Base-by-base conservation (phyloP, 1,140 invertebrate genomes). In the Penaeus chinensis region DNA sequence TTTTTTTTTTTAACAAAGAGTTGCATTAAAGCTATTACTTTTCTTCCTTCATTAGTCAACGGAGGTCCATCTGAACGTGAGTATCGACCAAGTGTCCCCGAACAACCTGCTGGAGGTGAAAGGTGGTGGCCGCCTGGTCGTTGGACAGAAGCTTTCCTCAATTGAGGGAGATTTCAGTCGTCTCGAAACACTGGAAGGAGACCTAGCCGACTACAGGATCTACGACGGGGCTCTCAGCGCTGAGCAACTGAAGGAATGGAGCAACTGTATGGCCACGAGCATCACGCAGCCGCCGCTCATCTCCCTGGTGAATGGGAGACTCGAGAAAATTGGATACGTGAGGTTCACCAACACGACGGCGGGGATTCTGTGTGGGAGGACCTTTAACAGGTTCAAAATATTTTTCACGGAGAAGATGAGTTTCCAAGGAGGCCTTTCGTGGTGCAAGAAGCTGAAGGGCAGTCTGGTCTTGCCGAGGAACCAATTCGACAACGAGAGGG, bases 371-470 rank as follows among this genome's bases (percentile, higher is more conserved):
- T 87, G 86, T 60, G 19, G 69, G 8, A 22, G 66, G 11, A 7
- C 37, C 8, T 65, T 82, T 60, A 65, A 80, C n/a, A 81, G 74
- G 20, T 87, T 87, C 80, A 82, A 82, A 13, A 60, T 87, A 4
- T 87, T 87, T 37, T 87, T 87, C 81, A 32, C 79, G 2, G 27
- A 83, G 80, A 87, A 87, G 80, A 87, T 32, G 86, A 60, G 32
- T 16, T 87, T 87, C 69, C 3, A 65, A 4, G 22, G 65, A 54
- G 69, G 80, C 11, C 54, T 47, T 62, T 81, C 85, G 19, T 87
- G 86, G 86, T 87, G 86, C 61, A 47, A 61, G 61, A 87, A 87
- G 78, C 61, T 87, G 13, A 83, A 82, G 32, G 86, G 86, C 16
- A 77, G 24, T n/a, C 61, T 87, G 16, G 77, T 83, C n/a, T 42